These are phyloP conservation scores for Dynastes hyllus DNA, from an alignment of 2,888 invertebrate genomes.

Conservation along the genomic window DNA sequence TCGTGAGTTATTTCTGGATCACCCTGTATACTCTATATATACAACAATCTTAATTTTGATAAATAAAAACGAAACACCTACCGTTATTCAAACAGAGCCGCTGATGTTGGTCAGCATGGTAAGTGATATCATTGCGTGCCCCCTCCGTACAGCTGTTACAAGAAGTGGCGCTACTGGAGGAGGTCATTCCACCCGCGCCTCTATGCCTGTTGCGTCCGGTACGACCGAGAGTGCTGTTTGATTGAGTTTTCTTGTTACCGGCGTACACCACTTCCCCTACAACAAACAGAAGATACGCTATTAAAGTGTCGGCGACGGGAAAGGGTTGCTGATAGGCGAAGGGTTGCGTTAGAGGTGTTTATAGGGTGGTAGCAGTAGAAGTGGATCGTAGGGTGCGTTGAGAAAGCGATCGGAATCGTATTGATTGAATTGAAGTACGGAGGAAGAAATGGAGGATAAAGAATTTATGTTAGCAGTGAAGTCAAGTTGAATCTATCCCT, in stretches of 20 bases:
- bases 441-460: conserved; percentile 17
- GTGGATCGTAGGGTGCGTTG: background rate
- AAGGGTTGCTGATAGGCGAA: conserved; percentile 8
- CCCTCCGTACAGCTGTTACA: conserved; percentile 69
- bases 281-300: conserved; percentile 50
- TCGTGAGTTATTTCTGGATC: no score
- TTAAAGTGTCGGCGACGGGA: conserved; percentile 8
- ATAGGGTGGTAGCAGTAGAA: background rate
- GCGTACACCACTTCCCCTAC: conserved; percentile 58
- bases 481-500: no score
- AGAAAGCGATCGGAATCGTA: conserved; percentile 13
- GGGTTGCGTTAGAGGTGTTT: background rate
- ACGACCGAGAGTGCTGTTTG: conserved; percentile 68
- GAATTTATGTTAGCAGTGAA: background rate
- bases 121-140: conserved; percentile 66
- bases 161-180: conserved; percentile 74
- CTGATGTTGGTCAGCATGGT: conserved; percentile 67
- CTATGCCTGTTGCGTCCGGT: conserved; percentile 70
- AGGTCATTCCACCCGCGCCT: conserved; percentile 73
- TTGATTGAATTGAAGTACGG: conserved; percentile 13
- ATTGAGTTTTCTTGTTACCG: conserved; percentile 66
- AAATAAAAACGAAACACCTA: conserved; percentile 57
- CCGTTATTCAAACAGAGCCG: conserved; percentile 68
- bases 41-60: no score
- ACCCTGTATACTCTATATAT: no score